Evolutionary conservation across 2,113 vertebrate genomes (phyloP).

Genomic region (Piliocolobus tephrosceles): DNA sequence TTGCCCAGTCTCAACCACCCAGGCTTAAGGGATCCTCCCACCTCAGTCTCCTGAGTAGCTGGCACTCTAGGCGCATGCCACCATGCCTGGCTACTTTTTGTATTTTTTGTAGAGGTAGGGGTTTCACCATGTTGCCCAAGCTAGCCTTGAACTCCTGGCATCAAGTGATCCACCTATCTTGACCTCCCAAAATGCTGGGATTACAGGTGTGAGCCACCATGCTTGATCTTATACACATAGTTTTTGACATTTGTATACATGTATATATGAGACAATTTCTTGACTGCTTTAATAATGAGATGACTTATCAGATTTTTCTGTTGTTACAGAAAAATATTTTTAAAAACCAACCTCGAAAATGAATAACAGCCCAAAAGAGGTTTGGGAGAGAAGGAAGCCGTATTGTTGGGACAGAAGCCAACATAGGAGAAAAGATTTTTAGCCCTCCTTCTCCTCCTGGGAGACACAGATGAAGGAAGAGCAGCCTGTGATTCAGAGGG

Average conservation of each 20-base stretch:
- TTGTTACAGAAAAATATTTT: constrained; percentile 2
- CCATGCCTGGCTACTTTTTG: too few species aligned
- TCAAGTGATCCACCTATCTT: too few species aligned
- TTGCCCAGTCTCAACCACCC: too few species aligned
- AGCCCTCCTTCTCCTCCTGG: constrained; percentile 59
- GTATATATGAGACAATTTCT: neutral
- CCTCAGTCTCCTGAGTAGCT: too few species aligned
- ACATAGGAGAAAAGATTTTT: constrained; percentile 58
- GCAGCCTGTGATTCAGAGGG: constrained; percentile 71
- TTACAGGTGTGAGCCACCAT: too few species aligned
- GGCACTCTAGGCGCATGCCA: too few species aligned
- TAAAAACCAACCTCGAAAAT: constrained; percentile 39
- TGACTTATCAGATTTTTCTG: constrained; percentile 7
- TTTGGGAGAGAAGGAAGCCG: constrained; percentile 54
- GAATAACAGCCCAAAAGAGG: constrained; percentile 59
- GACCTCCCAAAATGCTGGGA: too few species aligned
- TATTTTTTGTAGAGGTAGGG: too few species aligned
- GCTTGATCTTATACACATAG: neutral
- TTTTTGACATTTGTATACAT: neutral
- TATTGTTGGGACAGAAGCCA: constrained; percentile 61
- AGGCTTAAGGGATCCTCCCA: too few species aligned
- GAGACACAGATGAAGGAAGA: constrained; percentile 70
- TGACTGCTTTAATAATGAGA: constrained; percentile 24
- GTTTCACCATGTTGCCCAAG: too few species aligned
- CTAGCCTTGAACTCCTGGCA: too few species aligned